A percentile compares a stretch with the other conserved stretches of the same genome.
These are phyloP conservation scores for Caenorhabditis afra DNA, from an alignment of 2,888 invertebrate species.

Conservation along the genomic window DNA sequence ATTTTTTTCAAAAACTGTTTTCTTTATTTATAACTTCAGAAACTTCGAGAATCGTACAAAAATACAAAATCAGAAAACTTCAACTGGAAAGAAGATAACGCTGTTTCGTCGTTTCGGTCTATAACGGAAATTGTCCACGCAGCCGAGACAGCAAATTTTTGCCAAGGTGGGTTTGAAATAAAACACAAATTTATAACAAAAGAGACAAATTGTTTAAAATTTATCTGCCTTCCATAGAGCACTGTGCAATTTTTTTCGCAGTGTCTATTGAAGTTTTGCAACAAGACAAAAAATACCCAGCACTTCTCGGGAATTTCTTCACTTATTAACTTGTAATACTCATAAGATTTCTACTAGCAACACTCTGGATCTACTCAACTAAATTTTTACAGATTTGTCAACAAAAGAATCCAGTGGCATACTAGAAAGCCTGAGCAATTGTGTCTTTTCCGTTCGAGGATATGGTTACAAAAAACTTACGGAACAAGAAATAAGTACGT, in stretches of 20 bases:
- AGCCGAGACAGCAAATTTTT: constrained; percentile 70
- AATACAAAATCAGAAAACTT: not conserved
- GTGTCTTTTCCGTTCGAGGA: constrained; percentile 71
- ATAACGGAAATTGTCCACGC: constrained; percentile 79
- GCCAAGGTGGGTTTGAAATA: constrained; percentile 1
- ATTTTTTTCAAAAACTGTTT: too few relatives aligned
- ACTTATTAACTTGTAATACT: too few relatives aligned
- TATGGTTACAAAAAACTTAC: constrained; percentile 77
- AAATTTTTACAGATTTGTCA: too few relatives aligned
- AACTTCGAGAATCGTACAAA: constrained; percentile 9
- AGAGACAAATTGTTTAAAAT: too few relatives aligned
- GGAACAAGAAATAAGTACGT: constrained; percentile 79
- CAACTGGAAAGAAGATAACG: constrained; percentile 43
- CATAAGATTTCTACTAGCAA: too few relatives aligned
- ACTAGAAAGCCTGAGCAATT: constrained; percentile 52
- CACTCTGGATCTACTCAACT: too few relatives aligned
- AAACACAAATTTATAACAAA: not conserved
- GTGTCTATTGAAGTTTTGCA: too few relatives aligned
- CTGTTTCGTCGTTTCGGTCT: constrained; percentile 72
- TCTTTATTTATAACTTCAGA: not conserved
- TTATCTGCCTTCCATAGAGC: too few relatives aligned
- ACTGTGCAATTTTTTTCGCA: too few relatives aligned
- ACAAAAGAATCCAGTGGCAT: not conserved
- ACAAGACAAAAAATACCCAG: too few relatives aligned
- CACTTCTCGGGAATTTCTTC: too few relatives aligned